Evolutionary conservation across 2,888 invertebrate species (phyloP).

Genomic region (Lagria hirta): DNA sequence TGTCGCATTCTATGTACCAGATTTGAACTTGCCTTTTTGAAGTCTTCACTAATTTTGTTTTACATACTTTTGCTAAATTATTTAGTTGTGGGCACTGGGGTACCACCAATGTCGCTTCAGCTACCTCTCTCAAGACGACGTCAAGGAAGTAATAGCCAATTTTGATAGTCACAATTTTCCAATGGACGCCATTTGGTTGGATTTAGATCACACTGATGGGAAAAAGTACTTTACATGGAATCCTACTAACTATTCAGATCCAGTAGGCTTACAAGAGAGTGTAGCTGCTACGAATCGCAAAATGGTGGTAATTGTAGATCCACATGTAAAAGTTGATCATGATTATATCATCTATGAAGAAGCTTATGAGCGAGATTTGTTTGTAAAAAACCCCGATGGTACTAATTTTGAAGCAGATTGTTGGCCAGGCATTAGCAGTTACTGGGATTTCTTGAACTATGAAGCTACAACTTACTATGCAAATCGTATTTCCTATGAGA

Average conservation of each 20-base stretch:
- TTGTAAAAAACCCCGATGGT: constrained; percentile 83
- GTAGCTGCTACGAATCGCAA: constrained; percentile 70
- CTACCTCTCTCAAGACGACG: constrained; percentile 88
- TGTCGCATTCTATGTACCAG: no score
- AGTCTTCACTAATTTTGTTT: no score
- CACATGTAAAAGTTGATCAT: constrained; percentile 75
- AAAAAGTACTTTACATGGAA: constrained; percentile 98
- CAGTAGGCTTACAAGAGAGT: constrained; percentile 67
- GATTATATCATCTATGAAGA: constrained; percentile 24
- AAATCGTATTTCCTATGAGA: constrained; percentile 59
- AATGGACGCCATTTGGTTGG: constrained; percentile 93
- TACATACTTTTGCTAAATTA: constrained; percentile 1
- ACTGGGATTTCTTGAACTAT: constrained; percentile 59
- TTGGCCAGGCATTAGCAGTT: constrained; percentile 21
- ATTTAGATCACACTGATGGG: constrained; percentile 94
- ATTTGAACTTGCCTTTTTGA: no score
- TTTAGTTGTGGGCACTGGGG: constrained; percentile 23
- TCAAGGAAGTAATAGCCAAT: constrained; percentile 72
- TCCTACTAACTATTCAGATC: constrained; percentile 78
- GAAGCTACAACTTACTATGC: constrained; percentile 77
- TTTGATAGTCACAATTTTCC: constrained; percentile 91
- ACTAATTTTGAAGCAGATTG: constrained; percentile 76
- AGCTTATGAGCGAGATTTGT: constrained; percentile 72
- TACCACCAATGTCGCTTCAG: constrained; percentile 27
- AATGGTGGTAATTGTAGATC: constrained; percentile 90